These are phyloP conservation scores for Meda fulgida DNA, from an alignment of 2,797 vertebrate species.

Conservation along the genomic window DNA sequence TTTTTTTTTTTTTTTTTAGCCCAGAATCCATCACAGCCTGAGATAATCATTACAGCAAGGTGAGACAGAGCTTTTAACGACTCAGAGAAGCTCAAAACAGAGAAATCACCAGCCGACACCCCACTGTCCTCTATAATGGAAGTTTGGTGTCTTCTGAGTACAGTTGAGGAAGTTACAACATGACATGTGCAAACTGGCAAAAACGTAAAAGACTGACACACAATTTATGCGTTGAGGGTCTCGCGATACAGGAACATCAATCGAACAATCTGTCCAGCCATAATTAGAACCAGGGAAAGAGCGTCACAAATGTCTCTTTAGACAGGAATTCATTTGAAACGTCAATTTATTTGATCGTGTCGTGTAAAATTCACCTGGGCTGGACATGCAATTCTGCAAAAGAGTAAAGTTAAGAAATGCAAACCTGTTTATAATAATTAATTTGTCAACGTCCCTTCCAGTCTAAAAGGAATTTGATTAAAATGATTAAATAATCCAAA, in stretches of 20 bases:
- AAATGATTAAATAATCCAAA: neutral
- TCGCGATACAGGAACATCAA: slow-evolving; percentile 21
- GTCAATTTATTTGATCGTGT: neutral
- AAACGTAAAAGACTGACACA: slow-evolving; percentile 43
- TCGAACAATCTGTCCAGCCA: slow-evolving; percentile 35
- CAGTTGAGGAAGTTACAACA: slow-evolving; percentile 49
- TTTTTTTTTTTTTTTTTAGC: slow-evolving; percentile 17
- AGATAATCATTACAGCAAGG: slow-evolving; percentile 44
- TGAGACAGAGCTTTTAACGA: slow-evolving; percentile 31
- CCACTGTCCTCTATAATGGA: slow-evolving; percentile 38
- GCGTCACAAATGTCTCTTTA: neutral
- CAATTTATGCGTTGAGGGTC: slow-evolving; percentile 34
- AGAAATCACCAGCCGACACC: slow-evolving; percentile 40
- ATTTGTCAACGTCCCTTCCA: neutral
- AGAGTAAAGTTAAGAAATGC: neutral
- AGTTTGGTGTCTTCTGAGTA: slow-evolving; percentile 31
- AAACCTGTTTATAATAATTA: neutral
- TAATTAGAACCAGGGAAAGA: slow-evolving; percentile 17
- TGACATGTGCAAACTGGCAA: slow-evolving; percentile 36
- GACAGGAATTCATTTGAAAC: slow-evolving; percentile 26
- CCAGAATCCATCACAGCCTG: slow-evolving; percentile 47
- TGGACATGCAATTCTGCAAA: neutral
- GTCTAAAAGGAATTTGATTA: neutral
- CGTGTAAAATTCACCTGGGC: neutral
- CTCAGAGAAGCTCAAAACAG: slow-evolving; percentile 30